Percentiles rank a stretch among this genome's conserved stretches.
phyloP scores from a whole-genome alignment of 1,140 invertebrate species.

The Lordiphosa stackelbergi region DNA sequence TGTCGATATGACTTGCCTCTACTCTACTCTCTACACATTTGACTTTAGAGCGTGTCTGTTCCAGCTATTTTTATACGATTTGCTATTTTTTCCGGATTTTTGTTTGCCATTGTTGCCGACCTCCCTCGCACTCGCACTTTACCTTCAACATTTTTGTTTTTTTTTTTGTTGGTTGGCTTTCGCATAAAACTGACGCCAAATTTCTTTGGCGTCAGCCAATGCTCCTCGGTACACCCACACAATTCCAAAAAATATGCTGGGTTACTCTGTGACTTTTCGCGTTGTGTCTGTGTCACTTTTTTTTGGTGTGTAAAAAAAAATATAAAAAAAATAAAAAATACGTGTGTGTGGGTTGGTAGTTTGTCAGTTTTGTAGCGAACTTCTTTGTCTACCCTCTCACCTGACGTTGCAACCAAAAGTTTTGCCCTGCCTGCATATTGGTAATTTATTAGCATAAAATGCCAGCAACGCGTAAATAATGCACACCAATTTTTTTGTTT shows the following conservation, averaged over 20 bases:
- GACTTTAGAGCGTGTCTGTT: constrained; percentile 42
- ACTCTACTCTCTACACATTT: constrained; percentile 15
- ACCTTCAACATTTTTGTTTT: constrained; percentile 1
- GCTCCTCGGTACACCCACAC: constrained; percentile 27
- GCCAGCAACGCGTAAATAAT: constrained; percentile 70
- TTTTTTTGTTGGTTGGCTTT: constrained; percentile 38
- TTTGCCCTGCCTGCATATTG: constrained; percentile 67
- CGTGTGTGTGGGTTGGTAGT: constrained; percentile 38
- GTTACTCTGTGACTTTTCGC: constrained; percentile 56
- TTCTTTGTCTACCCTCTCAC: constrained; percentile 13
- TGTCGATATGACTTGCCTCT: constrained; percentile 21
- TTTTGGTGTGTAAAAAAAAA: constrained; percentile 43
- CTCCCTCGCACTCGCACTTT: no score
- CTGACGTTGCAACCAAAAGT: constrained; percentile 57
- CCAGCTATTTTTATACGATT: constrained; percentile 69
- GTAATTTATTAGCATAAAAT: constrained; percentile 75
- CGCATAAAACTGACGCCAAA: constrained; percentile 71
- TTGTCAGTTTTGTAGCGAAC: constrained; percentile 54
- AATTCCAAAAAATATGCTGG: constrained; percentile 30
- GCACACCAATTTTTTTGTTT: constrained; percentile 54
- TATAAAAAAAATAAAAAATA: constrained; percentile 68
- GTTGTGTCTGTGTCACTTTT: constrained; percentile 20
- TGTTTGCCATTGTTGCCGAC: constrained; percentile 62
- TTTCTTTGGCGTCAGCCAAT: constrained; percentile 72
- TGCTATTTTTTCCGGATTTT: constrained; percentile 72